Base-by-base conservation (phyloP, 1,140 invertebrate genomes). In the Anastrepha ludens region DNA sequence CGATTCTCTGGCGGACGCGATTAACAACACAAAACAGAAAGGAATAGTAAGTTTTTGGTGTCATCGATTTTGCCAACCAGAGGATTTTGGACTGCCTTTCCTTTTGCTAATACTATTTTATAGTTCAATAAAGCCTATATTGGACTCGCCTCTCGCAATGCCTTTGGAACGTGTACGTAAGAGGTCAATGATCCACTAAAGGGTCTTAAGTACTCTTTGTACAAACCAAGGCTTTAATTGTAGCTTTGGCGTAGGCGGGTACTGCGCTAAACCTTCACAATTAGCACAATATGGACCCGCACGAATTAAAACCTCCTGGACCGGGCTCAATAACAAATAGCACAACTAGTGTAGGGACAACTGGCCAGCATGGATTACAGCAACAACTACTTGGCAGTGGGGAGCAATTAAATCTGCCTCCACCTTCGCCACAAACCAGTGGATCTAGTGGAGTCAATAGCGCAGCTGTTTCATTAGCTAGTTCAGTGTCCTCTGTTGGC, bases 361-460 rank as follows among this genome's bases (percentile, higher is more conserved):
- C 17, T n/a, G 74, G 44, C 20, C 85, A 60, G 8, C 50, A 47
- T 81, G 41, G 41, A 20, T 17, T 15, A 15, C 85, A 86, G 50
- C 87, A 87, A 20, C 65, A 78, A 81, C n/a, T 60, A 60, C n/a
- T 13, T 39, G 65, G n/a, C n/a, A 47, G 85, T 81, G 86, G 88
- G 4, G 88, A 88, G 29, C 88, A 88, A 15, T 47, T 91, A 41
- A 90, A 89, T 67, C 87, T 90, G 64, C 90, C 90, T 11, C 90
- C 90, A 41, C 90, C 90, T 6, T 89, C 89, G 20, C 88, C 90
- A 41, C 88, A 90, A 88, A 60, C 67, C 15, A 88, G 59, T 59
- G 70, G 55, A 44, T 78, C 39, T 59, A 87, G 74, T 88, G 86
- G 60, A 29, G 67, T 64, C 2, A 64, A 87, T 87, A 59, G 58